Conservation (phyloP, 1,140 invertebrate species). For the Rhopalosiphum maidis region DNA sequence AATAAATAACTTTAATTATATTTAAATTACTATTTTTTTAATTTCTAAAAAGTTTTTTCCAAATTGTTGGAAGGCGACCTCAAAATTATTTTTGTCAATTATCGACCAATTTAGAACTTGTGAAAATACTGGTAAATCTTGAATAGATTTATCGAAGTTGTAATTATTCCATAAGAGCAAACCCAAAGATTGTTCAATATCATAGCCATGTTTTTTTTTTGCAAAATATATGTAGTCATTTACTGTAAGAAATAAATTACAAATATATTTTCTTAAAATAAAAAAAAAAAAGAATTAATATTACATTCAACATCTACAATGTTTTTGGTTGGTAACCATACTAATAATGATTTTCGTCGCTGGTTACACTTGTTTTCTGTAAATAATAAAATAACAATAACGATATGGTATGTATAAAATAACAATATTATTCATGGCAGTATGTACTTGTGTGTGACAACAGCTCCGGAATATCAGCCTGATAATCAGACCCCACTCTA, state of each 20-base stretch:
- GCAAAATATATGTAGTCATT: slow-evolving; percentile 93
- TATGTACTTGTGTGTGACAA: not conserved
- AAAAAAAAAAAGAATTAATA: not conserved
- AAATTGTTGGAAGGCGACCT: slow-evolving; percentile 97
- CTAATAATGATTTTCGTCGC: slow-evolving; percentile 84
- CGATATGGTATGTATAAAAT: not conserved
- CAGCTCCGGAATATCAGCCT: no score
- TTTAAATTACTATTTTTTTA: slow-evolving; percentile 85
- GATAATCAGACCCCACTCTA: no score
- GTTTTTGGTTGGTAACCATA: slow-evolving; percentile 91
- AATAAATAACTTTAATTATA: slow-evolving; percentile 44
- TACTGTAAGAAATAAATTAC: slow-evolving; percentile 70
- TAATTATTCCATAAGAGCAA: slow-evolving; percentile 99
- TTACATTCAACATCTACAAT: slow-evolving; percentile 81
- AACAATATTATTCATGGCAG: not conserved
- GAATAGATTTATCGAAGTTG: slow-evolving; percentile 87
- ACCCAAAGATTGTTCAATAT: slow-evolving; percentile 94
- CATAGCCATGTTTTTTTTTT: slow-evolving; percentile 98
- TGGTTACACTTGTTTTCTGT: slow-evolving; percentile 68
- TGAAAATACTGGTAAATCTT: slow-evolving; percentile 93
- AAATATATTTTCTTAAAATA: not conserved
- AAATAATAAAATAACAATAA: slow-evolving; percentile 57
- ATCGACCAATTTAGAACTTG: slow-evolving; percentile 98
- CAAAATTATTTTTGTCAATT: slow-evolving; percentile 97
- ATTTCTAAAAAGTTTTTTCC: slow-evolving; percentile 98